Percentiles rank a stretch among this genome's conserved stretches.
Conservation (phyloP, 2,888 invertebrate species). For the Papilio demoleus region DNA sequence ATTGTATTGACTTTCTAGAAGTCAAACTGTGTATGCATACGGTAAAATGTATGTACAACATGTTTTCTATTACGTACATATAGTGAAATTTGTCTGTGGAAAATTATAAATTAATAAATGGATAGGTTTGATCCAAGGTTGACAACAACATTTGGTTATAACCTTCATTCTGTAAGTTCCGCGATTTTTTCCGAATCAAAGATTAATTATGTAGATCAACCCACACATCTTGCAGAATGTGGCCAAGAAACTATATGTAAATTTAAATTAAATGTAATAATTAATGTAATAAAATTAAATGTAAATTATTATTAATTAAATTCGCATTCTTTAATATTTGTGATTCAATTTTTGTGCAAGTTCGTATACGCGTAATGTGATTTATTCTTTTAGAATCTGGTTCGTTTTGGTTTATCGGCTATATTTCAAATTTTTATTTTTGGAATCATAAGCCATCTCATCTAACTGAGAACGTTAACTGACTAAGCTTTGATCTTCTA, state of each 20-base stretch:
- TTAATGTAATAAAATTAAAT: neutral
- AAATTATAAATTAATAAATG: neutral
- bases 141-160: neutral
- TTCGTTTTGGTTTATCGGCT: neutral
- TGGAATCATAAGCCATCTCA: neutral
- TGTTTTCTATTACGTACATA: too few relatives aligned
- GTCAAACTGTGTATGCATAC: neutral
- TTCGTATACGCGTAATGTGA: neutral
- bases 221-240: neutral
- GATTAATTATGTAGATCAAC: neutral
- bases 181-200: neutral
- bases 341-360: neutral
- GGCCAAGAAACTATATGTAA: too few relatives aligned
- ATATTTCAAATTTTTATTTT: slow-evolving; percentile 2
- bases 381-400: neutral
- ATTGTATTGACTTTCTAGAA: neutral
- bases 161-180: neutral
- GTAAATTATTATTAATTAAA: neutral
- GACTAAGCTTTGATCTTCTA: slow-evolving; percentile 11
- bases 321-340: neutral
- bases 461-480: neutral
- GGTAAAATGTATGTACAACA: too few relatives aligned
- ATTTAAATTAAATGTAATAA: too few relatives aligned
- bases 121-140: neutral
- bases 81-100: too few relatives aligned